Evolutionary conservation across 53 echinoderm and acorn worm species (phyloP), one percentile per base, ranked within the genome.

Genomic region (Actinopyga echinites): DNA sequence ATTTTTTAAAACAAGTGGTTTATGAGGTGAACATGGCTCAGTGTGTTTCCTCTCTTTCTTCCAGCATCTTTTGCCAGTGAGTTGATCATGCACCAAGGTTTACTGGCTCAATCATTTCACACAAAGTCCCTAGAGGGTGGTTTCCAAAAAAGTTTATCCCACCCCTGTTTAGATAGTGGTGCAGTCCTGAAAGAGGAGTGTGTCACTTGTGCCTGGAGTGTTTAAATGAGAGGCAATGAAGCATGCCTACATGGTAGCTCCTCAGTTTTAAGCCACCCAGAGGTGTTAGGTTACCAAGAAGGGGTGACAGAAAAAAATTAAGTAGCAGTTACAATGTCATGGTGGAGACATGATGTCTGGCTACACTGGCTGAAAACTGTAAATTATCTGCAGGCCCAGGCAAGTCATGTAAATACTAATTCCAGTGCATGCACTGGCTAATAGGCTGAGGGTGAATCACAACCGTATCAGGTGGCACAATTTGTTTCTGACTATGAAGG

Each of bases 311-410:
- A 40, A 44, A 42, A 37, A 71, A 42, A 71, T 71, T 44, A 71
- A 71, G 42, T 42, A 71, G 71, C 71, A 71, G 71, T 71, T 71
- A 71, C 71, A 40, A 71, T 71, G 71, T 71, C 71, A 71, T 40
- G 71, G 42, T 35, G 71, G 71, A 71, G 71, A 71, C 71, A 71
- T 25, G 12, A 71, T 40, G 71, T 71, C 71, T 71, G 71, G 71
- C 71, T 23, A 34, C 71, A 71, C 24, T 71, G 42, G 28, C 71
- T 25, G 42, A 71, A 71, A 71, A 40, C 42, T 71, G 71, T 71
- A 71, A 71, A 71, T 71, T 71, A 71, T 71, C 71, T 71, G 71
- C 71, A 71, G 71, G 42, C 71, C 22, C 10, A 23, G 44, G 71
- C 40, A 40, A 24, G 65, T 65, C 65, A 65, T 30, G 31, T 65